Percentiles rank a stretch among this genome's conserved stretches.
These are phyloP conservation scores for Phasianus colchicus DNA, from an alignment of 2,113 vertebrate genomes.

Conservation along the genomic window DNA sequence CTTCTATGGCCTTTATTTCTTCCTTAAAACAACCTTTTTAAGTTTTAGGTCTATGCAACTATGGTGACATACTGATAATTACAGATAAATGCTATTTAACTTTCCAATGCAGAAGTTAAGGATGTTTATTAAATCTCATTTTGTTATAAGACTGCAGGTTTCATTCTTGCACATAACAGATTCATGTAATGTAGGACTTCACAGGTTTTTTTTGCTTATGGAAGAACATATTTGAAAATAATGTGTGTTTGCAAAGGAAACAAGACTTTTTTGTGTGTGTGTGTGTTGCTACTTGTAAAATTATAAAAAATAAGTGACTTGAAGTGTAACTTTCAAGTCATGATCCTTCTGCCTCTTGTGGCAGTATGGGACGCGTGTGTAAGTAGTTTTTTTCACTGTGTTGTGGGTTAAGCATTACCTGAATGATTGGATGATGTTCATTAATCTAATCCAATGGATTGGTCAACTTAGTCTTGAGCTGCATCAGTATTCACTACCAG, in stretches of 20 bases:
- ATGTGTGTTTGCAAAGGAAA: background rate
- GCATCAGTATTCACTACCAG: background rate
- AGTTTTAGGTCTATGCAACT: background rate
- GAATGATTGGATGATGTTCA: background rate
- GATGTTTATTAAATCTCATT: background rate
- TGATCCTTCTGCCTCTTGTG: background rate
- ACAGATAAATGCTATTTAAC: background rate
- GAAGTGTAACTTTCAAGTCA: background rate
- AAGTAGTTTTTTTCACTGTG: background rate
- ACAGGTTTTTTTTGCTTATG: background rate
- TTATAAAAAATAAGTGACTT: background rate
- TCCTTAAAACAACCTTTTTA: fast-evolving
- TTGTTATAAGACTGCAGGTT: background rate
- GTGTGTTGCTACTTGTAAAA: background rate
- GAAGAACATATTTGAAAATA: background rate
- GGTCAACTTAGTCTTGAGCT: background rate
- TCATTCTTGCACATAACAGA: background rate
- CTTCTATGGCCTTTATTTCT: background rate
- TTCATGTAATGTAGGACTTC: background rate
- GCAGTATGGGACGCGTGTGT: background rate
- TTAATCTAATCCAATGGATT: background rate
- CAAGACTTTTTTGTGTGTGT: too few relatives aligned
- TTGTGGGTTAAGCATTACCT: background rate
- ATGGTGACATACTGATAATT: background rate
- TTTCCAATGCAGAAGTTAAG: background rate